phyloP scores from a whole-genome alignment of 2,113 vertebrate genomes.

The Balaenoptera acutorostrata region DNA sequence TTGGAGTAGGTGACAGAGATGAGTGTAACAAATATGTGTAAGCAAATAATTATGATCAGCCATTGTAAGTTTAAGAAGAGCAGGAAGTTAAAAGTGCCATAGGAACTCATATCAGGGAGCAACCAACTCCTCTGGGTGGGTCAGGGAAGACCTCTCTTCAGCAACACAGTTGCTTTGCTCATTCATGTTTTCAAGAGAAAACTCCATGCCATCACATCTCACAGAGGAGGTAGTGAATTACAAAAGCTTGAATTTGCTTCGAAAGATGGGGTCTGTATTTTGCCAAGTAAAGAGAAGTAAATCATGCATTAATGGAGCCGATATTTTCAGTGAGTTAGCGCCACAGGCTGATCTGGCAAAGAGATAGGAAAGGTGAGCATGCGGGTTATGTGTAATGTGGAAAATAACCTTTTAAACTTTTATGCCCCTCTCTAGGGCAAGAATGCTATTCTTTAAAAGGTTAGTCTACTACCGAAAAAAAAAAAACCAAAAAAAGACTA shows the following conservation, averaged over 20 bases:
- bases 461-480: slow-evolving; percentile 75
- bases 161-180: background rate
- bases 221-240: slow-evolving; percentile 47
- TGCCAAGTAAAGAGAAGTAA: slow-evolving; percentile 68
- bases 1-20: background rate
- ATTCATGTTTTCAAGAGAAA: slow-evolving; percentile 11
- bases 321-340: slow-evolving; percentile 59
- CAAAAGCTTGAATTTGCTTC: slow-evolving; percentile 60
- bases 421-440: slow-evolving; percentile 76
- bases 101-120: background rate
- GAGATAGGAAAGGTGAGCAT: slow-evolving; percentile 62
- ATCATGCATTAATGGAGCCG: slow-evolving; percentile 60
- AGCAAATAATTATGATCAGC: background rate
- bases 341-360: slow-evolving; percentile 54
- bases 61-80: background rate
- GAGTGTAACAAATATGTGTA: background rate
- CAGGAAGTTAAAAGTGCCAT: background rate
- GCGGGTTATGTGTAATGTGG: slow-evolving; percentile 74
- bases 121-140: background rate
- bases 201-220: background rate
- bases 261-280: slow-evolving; percentile 45
- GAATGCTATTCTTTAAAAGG: slow-evolving; percentile 79
- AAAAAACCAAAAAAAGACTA: slow-evolving; percentile 58
- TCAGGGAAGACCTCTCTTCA: background rate
- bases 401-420: slow-evolving; percentile 79